Evolutionary conservation across 2,113 vertebrate species (phyloP).

Genomic region (Pipra filicauda): DNA sequence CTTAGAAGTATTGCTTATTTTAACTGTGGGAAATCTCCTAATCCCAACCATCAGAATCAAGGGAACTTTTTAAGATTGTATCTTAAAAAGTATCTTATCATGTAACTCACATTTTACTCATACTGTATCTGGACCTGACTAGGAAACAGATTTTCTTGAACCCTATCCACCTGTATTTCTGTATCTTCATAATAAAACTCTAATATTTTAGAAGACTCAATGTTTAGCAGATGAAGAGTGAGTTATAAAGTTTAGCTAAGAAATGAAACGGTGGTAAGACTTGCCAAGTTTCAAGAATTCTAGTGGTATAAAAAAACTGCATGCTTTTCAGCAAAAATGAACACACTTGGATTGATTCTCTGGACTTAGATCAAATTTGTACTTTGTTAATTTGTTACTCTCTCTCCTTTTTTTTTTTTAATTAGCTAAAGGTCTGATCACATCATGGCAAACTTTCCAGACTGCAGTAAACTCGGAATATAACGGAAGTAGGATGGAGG

Average conservation of each 20-base stretch:
- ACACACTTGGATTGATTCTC: not conserved
- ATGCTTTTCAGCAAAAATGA: not conserved
- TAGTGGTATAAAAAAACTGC: not conserved
- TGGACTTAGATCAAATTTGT: not conserved
- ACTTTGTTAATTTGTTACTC: slow-evolving; percentile 32
- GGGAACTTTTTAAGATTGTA: not conserved
- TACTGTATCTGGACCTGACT: not conserved
- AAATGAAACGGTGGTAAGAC: not conserved
- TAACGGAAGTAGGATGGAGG: not conserved
- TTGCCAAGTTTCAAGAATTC: slow-evolving; percentile 10
- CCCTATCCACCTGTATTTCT: not conserved
- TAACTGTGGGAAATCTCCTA: not conserved
- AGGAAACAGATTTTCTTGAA: slow-evolving; percentile 19
- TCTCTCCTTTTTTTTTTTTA: not conserved
- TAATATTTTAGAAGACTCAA: slow-evolving; percentile 18
- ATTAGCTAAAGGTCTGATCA: slow-evolving; percentile 25
- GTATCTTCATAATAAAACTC: slow-evolving; percentile 5
- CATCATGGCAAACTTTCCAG: slow-evolving; percentile 21
- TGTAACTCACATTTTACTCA: not conserved
- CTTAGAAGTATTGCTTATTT: not conserved
- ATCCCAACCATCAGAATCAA: not conserved
- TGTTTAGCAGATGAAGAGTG: not conserved
- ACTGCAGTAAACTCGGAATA: not conserved
- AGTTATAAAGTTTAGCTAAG: not conserved
- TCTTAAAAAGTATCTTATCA: not conserved